Evolutionary conservation across 2,113 vertebrate genomes (phyloP), one percentile per base, ranked within the genome.

Genomic region (Asarcornis scutulata): DNA sequence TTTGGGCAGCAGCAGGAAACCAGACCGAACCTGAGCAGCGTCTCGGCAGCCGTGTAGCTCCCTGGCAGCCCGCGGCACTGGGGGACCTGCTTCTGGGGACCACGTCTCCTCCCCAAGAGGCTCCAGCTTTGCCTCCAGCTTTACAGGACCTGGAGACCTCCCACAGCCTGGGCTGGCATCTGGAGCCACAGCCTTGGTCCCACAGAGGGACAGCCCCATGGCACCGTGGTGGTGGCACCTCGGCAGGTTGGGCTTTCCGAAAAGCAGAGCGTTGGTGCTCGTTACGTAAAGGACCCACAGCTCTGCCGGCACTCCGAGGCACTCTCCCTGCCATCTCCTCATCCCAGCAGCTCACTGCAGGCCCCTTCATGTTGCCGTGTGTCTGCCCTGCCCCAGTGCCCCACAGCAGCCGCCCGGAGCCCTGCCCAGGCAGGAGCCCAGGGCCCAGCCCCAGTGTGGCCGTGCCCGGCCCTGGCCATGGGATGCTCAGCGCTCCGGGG

Each of bases 201-300:
- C 26, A 40, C 38, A 26, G 27, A 3, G 48, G 40, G 83, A 64
- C 16, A 67, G 52, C 4, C 62, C 31, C 0, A 0, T 52, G 82
- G 64, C 87, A 50, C 29, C 7, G 12, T 0, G 0, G 40, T 63
- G 52, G 4, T 27, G 29, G 38, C 80, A 55, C 29, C 0, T 5
- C 46, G 26, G 77, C 0, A 0, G 18, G 60, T 12, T 1, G 0
- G 63, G 44, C 75, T 55, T 0, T 0, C 42, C 2, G 0, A 5
- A 73, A 63, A 46, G 15, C 67, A 16, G 40, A 29, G 69, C 3
- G 9, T n/a, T 75, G 10, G 66, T 56, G 53, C 77, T 84, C 64
- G 48, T 96, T 88, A 36, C 10, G 29, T 62, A 87, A 95, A 79
- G 25, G 23, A 68, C 20, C 0, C 0, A 5, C 40, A 6, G 40